phyloP scores from a whole-genome alignment of 2,888 invertebrate species.

The Drosophila sordidula region DNA sequence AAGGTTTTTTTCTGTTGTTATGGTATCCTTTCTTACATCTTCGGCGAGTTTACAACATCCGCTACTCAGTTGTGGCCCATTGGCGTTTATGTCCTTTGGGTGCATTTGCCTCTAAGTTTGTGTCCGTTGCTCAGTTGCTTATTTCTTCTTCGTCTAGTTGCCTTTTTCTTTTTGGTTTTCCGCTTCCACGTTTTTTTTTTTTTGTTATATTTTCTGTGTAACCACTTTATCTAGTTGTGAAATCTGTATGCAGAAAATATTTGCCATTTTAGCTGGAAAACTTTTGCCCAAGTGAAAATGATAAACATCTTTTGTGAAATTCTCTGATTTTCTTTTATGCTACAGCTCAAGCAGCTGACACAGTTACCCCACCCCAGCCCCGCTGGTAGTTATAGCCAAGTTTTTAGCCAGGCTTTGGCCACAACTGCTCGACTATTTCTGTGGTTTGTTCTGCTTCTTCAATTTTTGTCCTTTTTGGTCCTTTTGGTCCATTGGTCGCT shows the following conservation, averaged over 20 bases:
- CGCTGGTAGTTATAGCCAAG: neutral
- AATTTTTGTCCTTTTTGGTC: constrained; percentile 21
- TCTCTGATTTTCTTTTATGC: constrained; percentile 69
- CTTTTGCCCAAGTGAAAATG: constrained; percentile 77
- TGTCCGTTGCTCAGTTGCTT: constrained; percentile 1
- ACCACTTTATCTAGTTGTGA: constrained; percentile 71
- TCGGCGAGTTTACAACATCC: constrained; percentile 67
- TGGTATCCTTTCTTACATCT: constrained; percentile 24
- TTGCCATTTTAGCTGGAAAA: constrained; percentile 59
- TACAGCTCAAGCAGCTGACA: constrained; percentile 58
- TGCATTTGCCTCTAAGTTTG: constrained; percentile 60
- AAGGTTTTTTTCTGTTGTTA: constrained; percentile 8
- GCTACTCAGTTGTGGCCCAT: constrained; percentile 68
- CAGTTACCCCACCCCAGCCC: constrained; percentile 39
- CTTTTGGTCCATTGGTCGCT: constrained; percentile 52
- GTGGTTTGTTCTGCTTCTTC: constrained; percentile 49
- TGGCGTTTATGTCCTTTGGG: constrained; percentile 81
- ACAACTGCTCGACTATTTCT: constrained; percentile 54
- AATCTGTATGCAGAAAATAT: constrained; percentile 81
- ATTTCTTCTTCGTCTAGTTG: constrained; percentile 6
- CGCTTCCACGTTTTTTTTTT: neutral
- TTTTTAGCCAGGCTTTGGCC: constrained; percentile 25
- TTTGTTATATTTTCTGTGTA: constrained; percentile 21
- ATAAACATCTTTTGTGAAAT: constrained; percentile 81
- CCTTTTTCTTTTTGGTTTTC: constrained; percentile 11